Conservation (phyloP, 2,113 vertebrate genomes). For the Stomatorhinus ivindoensis region DNA sequence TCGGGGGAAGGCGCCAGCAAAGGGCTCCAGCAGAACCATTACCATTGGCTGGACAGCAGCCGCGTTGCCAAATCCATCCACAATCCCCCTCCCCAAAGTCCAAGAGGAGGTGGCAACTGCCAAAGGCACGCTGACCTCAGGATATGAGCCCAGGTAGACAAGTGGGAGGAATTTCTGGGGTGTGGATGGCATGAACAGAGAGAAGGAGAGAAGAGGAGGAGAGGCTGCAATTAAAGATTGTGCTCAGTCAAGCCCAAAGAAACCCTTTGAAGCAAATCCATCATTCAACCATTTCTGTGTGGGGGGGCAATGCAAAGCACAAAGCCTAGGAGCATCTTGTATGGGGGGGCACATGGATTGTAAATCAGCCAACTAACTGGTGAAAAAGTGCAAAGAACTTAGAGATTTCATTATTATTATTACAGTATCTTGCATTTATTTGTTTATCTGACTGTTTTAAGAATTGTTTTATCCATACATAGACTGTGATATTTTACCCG, state of each 20-base stretch:
- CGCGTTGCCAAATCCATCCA: background rate
- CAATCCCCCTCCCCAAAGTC: background rate
- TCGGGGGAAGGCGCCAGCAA: background rate
- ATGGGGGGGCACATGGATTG: background rate
- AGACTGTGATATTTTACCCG: background rate
- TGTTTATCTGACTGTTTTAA: background rate
- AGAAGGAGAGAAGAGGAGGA: background rate
- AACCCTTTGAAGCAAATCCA: background rate
- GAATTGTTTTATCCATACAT: background rate
- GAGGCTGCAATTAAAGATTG: background rate
- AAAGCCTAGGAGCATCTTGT: background rate
- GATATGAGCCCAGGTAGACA: conserved; percentile 9
- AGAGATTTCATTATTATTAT: background rate
- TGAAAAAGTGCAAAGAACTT: background rate
- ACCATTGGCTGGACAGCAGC: background rate
- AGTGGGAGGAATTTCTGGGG: background rate
- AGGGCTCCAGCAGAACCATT: background rate
- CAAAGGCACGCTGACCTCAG: background rate
- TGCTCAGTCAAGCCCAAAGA: background rate
- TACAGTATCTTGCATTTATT: background rate
- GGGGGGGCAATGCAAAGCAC: background rate
- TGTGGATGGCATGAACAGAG: background rate
- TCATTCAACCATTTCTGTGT: background rate
- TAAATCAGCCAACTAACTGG: background rate
- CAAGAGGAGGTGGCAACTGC: background rate